These are phyloP conservation scores for Sebastes flavidus DNA, from an alignment of 2,797 vertebrate genomes.

Conservation along the genomic window DNA sequence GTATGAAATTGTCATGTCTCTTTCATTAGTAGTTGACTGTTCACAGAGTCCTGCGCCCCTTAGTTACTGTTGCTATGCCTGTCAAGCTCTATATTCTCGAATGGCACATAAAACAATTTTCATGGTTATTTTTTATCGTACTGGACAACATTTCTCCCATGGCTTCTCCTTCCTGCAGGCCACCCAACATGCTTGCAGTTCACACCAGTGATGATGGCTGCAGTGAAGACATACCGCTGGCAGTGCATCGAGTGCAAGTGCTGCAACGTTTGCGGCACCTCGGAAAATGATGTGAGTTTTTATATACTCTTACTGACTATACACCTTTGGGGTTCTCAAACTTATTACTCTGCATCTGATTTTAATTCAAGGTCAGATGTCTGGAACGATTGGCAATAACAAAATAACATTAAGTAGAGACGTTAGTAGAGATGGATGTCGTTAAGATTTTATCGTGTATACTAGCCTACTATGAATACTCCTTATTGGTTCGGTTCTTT, in stretches of 20 bases:
- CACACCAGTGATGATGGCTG: conserved; percentile 97
- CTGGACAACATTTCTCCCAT: background rate
- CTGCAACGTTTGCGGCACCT: conserved; percentile 97
- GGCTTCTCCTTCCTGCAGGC: conserved; percentile 69
- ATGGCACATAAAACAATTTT: background rate
- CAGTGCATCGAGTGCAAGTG: conserved; percentile 99
- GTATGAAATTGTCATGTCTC: conserved; percentile 64
- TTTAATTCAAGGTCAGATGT: background rate
- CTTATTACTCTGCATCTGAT: background rate
- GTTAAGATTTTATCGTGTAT: accelerated
- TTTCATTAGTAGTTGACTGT: background rate
- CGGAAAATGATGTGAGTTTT: conserved; percentile 92
- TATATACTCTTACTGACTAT: background rate
- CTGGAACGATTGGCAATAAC: background rate
- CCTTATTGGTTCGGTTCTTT: background rate
- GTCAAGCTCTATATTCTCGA: background rate
- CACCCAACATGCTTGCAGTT: conserved; percentile 98
- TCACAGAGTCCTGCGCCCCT: background rate
- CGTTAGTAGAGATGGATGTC: background rate
- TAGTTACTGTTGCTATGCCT: background rate
- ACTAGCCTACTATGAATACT: background rate
- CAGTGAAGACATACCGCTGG: conserved; percentile 98
- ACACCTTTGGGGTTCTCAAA: background rate
- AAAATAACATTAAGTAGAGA: background rate
- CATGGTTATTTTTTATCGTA: background rate